Conservation (phyloP, 2,113 vertebrate species). For the Holacanthus passer region DNA sequence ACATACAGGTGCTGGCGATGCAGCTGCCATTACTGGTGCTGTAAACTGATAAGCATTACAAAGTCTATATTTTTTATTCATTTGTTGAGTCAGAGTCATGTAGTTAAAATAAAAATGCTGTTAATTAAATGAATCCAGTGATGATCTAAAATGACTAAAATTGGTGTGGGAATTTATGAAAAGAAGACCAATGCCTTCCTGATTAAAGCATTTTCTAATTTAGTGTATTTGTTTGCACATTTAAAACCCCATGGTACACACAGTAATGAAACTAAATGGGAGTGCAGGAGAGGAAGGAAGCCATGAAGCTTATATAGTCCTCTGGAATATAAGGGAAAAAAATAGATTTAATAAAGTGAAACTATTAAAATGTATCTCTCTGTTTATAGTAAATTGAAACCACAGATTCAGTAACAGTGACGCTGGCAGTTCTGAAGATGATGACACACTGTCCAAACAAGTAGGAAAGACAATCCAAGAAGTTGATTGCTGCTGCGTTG, state of each 20-base stretch:
- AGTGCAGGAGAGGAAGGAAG: background rate
- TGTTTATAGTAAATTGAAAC: slow-evolving; percentile 29
- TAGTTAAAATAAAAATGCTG: background rate
- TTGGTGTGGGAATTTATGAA: no score
- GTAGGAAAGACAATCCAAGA: slow-evolving; percentile 23
- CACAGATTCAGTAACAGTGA: slow-evolving; percentile 42
- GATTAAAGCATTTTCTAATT: background rate
- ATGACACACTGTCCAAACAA: slow-evolving; percentile 56
- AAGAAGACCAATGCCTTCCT: background rate
- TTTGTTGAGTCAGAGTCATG: background rate
- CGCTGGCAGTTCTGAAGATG: slow-evolving; percentile 37
- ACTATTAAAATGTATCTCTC: background rate
- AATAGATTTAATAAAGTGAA: background rate
- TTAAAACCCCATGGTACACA: background rate
- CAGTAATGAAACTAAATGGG: background rate
- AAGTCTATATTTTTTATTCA: background rate
- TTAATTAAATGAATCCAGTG: background rate
- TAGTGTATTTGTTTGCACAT: background rate
- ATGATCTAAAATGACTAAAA: background rate
- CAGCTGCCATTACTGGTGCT: slow-evolving; percentile 32
- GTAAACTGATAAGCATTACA: slow-evolving; percentile 1
- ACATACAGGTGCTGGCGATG: slow-evolving; percentile 56
- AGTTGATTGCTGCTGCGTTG: slow-evolving; percentile 43
- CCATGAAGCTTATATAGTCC: slow-evolving; percentile 1
- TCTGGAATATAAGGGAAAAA: background rate